A percentile compares a stretch with the other conserved stretches of the same genome.
Evolutionary conservation across 2,113 vertebrate species (phyloP).

Genomic region (Pogona vitticeps): DNA sequence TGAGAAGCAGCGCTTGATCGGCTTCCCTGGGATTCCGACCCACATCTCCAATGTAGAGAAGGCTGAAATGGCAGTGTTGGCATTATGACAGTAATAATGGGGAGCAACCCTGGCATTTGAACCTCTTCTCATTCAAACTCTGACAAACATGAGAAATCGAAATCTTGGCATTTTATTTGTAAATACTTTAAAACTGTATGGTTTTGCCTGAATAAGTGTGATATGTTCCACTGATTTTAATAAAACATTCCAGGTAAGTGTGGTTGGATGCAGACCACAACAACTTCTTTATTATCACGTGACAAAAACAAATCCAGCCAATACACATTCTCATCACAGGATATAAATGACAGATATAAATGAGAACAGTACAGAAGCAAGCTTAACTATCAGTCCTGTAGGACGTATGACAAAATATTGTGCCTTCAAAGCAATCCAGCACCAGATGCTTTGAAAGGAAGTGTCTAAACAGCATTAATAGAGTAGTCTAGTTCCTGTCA

Average conservation of each 20-base stretch:
- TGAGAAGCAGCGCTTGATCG: conserved; percentile 58
- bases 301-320: conserved; percentile 8
- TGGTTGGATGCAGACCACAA: background rate
- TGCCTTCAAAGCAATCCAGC: background rate
- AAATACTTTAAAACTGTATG: background rate
- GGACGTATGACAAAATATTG: background rate
- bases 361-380: background rate
- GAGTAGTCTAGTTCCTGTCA: conserved; percentile 1
- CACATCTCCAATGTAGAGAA: conserved; percentile 51
- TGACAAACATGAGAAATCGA: conserved; percentile 27
- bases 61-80: conserved; percentile 31
- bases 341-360: background rate
- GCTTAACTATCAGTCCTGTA: background rate
- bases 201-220: background rate
- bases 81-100: conserved; percentile 41
- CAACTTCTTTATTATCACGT: background rate
- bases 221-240: background rate
- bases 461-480: conserved; percentile 5
- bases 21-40: conserved; percentile 56
- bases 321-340: background rate
- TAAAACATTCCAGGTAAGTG: background rate
- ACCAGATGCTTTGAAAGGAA: background rate
- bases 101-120: conserved; percentile 16
- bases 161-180: background rate
- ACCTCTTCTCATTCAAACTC: background rate